Base-by-base conservation (phyloP, 1,140 invertebrate species). In the Sipha flava region DNA sequence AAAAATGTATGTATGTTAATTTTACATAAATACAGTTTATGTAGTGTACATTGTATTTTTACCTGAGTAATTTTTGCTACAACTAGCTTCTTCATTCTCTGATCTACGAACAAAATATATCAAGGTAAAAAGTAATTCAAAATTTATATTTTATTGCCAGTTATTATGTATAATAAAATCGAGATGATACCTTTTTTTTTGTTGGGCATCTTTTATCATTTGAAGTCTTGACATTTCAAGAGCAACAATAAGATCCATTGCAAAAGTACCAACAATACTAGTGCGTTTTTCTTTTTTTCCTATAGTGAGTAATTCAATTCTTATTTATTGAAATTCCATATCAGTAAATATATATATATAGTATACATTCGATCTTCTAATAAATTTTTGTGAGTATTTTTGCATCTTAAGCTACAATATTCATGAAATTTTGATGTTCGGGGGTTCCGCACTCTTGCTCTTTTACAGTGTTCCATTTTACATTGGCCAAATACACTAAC, bases 181-280 rank as follows among this genome's bases (percentile, higher is more conserved):
- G 0, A 10, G 1, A 29, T 18, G 2, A 5, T 45, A 64, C 72
- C 3, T 77, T 47, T 66, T 79, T 21, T 81, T 70, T 81, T 86
- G 87, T 82, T 87, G 85, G 81, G 87, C 84, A 82, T 89, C 88
- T 85, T 89, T 88, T 45, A 89, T 88, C 87, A 90, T 90, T 86
- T 91, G 90, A n/a, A 91, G 85, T 23, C 90, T 84, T 2, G 90
- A 91, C 90, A 92, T 91, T 85, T 92, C 91, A 75, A 92, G 83
- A 14, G 91, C 90, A 83, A 91, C 89, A 62, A 91, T 86, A 4
- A 91, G 82, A 82, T 92, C 91, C 87, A 91, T 89, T 18, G 73
- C 73, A 77, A 77, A 77, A 23, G 52, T 77, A 40, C 73, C 73
- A 21, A 77, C 73, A 43, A 77, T 77, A 77, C 73, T 77, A 1